Base-by-base conservation (phyloP, 1,140 invertebrate species). In the Bursaphelenchus mucronatus region DNA sequence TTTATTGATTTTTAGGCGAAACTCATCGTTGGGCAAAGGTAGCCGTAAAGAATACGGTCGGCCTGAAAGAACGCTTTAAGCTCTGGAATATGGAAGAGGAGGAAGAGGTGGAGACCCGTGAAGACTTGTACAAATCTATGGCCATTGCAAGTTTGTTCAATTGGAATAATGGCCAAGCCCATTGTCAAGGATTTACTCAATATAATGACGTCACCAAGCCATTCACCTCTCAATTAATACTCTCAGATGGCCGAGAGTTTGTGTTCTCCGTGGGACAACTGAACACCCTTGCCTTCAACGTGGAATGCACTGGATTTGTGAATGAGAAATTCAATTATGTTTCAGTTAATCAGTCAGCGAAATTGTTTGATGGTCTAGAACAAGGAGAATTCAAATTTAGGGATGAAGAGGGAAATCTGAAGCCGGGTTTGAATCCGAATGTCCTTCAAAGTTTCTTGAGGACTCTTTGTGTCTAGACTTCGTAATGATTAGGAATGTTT, bases 261-360 rank as follows among this genome's bases (percentile, higher is more conserved):
- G 78, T 70, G 21, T 80, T 80, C 50, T 75, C 80, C 7, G 47
- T 75, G 40, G 79, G 61, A 17, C 79, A 80, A 58, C 62, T 80
- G 8, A 80, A 81, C 50, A 81, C 79, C 2, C 51, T 80, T 19
- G 78, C 79, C n/a, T 73, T 80, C 49, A 80, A 80, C 57, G 69
- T 81, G 39, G 68, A 47, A 30, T 21, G 46, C 40, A 15, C 21
- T 49, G 58, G 46, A 46, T 61, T 61, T 8, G 21, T 49, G n/a
- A 61, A 61, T 49, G 15, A 44, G 19, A 30, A 47, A 17, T 49
- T 30, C 15, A 61, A 61, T 30, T 21, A 49, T 46, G 46, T 44
- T 49, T 15, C 39, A 6, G 44, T 61, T 21, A 47, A 61, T 61
- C 45, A 21, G 1, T 47, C 58, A 0, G 30, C 46, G 30, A 50